Percentiles rank a stretch among this genome's conserved stretches.
These are phyloP conservation scores for Monodelphis domestica DNA, from an alignment of 2,797 vertebrate species.

Conservation along the genomic window DNA sequence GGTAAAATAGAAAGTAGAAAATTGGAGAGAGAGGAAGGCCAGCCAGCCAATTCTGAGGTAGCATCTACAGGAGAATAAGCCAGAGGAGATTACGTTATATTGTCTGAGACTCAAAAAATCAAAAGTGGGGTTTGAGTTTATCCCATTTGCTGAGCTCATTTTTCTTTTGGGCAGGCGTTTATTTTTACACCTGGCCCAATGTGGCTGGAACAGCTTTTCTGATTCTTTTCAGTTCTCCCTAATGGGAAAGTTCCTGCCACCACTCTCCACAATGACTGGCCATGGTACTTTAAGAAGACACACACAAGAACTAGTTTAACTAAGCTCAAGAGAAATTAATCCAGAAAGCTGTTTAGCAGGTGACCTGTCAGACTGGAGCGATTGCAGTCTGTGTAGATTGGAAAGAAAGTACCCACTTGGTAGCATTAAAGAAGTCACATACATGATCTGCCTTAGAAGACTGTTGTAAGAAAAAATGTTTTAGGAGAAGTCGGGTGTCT, in stretches of 20 bases:
- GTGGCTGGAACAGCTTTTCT: background rate
- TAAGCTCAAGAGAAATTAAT: background rate
- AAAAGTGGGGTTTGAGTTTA: background rate
- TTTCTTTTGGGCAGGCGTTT: background rate
- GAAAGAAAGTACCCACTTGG: background rate
- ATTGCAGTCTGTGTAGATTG: background rate
- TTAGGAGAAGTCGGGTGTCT: background rate
- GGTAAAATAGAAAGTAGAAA: no score
- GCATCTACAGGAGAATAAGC: no score
- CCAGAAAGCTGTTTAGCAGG: background rate
- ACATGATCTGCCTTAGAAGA: background rate
- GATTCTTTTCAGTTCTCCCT: background rate
- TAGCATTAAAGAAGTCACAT: background rate
- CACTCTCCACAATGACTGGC: background rate
- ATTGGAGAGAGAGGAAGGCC: no score
- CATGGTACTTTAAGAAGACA: background rate
- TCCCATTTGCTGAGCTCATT: background rate
- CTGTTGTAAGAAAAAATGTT: no score
- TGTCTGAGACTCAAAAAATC: no score
- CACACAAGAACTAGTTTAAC: background rate
- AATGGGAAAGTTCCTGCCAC: background rate
- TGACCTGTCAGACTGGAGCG: background rate
- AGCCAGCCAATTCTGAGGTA: no score
- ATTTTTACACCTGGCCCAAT: background rate
- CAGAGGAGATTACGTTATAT: no score